Conservation (phyloP, 2,797 vertebrate species). For the Melanotaenia parkinsoni region DNA sequence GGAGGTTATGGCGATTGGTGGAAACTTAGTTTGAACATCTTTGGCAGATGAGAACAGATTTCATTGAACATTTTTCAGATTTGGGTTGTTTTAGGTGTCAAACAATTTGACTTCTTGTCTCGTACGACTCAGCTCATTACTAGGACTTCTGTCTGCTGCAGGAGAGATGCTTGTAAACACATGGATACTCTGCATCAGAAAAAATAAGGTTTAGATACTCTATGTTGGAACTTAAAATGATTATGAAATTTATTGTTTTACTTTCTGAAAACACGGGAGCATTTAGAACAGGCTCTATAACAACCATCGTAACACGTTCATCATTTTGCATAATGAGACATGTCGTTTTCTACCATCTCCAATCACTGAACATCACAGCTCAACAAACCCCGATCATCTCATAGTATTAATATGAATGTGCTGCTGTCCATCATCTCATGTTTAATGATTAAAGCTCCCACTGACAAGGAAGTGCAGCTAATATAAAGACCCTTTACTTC, state of each 20-base stretch:
- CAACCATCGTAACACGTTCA: slow-evolving; percentile 28
- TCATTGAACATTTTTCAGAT: no score
- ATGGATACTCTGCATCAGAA: not conserved
- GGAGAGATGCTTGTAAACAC: no score
- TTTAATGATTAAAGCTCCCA: slow-evolving; percentile 55
- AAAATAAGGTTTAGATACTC: not conserved
- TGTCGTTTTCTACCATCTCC: slow-evolving; percentile 51
- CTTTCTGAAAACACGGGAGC: not conserved
- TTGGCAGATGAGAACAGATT: no score
- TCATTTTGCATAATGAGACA: slow-evolving; percentile 49
- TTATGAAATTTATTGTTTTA: not conserved
- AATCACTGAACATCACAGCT: slow-evolving; percentile 54
- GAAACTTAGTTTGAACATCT: no score
- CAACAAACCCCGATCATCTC: slow-evolving; percentile 48
- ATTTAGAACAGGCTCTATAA: not conserved
- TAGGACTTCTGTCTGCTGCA: no score
- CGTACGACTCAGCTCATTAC: no score
- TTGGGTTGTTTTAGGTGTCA: no score
- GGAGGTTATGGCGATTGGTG: no score
- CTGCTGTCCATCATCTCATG: slow-evolving; percentile 44
- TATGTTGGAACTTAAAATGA: slow-evolving; percentile 2
- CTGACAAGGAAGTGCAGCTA: slow-evolving; percentile 42
- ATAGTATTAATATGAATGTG: slow-evolving; percentile 51
- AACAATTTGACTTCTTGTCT: no score
- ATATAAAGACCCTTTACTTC: slow-evolving; percentile 48